A percentile compares a stretch with the other conserved stretches of the same genome.
These are phyloP conservation scores for Hemibagrus guttatus DNA, from an alignment of 2,797 vertebrate species.

Conservation along the genomic window DNA sequence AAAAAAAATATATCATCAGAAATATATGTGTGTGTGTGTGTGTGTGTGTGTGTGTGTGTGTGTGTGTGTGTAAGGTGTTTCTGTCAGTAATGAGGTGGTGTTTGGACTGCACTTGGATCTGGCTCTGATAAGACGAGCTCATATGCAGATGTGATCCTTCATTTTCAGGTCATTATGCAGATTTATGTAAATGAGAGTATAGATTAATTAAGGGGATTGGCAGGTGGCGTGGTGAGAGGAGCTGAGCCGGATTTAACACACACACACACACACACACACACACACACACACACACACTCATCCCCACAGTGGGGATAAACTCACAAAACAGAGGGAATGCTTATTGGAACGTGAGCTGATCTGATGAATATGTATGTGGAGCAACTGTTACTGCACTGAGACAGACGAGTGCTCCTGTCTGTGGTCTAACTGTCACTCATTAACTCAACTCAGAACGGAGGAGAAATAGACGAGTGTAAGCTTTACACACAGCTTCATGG, in stretches of 20 bases:
- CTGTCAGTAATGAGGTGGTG: conserved; percentile 29
- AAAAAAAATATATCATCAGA: no score
- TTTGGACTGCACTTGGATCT: conserved; percentile 40
- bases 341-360: not conserved
- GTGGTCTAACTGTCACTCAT: not conserved
- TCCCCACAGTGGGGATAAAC: not conserved
- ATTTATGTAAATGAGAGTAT: conserved; percentile 51
- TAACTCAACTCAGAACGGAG: not conserved
- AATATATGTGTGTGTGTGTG: conserved; percentile 15
- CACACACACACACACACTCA: conserved; percentile 13
- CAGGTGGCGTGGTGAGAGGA: conserved; percentile 35
- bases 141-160: conserved; percentile 50
- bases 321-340: not conserved
- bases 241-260: conserved; percentile 38
- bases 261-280: not conserved
- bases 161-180: conserved; percentile 54
- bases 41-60: not conserved
- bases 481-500: not conserved
- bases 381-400: not conserved
- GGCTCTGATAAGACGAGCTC: conserved; percentile 29
- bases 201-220: conserved; percentile 52
- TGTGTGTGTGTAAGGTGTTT: conserved; percentile 5
- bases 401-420: not conserved
- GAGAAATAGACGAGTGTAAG: not conserved
- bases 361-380: conserved; percentile 9